Base-by-base conservation (phyloP, 2,888 invertebrate genomes). In the Eudasyphora cyanicolor region DNA sequence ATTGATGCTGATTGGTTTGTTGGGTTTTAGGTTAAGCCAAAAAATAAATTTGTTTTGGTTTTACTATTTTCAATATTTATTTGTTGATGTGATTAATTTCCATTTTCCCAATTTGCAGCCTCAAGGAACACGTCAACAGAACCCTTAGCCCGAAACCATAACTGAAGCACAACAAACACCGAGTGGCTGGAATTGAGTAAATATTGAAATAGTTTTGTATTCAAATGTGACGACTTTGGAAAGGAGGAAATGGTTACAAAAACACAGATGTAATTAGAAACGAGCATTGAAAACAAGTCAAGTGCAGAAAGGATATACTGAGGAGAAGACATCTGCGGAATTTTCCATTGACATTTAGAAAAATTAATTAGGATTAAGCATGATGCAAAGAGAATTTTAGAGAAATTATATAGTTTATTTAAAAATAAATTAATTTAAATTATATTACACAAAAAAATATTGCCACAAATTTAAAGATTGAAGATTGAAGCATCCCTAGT, bases 41-140 rank as follows among this genome's bases (percentile, higher is more conserved):
- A 81, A 79, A 69, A 76, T 79, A 81, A 84, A 84, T 84, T 74
- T 81, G 73, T 84, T 81, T 84, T 78, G 42, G 78, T 14, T 67
- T 42, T 42, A 29, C 57, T 21, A 70, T 81, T 81, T 49, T 10
- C 19, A 76, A 76, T 79, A 76, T 70, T 79, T 71, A 38, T n/a
- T 74, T 76, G 73, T 73, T 35, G 73, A 79, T 76, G 38, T 80
- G 80, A 57, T 75, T 78, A 84, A 76, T 80, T 84, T 74, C 24
- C 70, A 54, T 64, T 76, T 74, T 54, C 12, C 75, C 12, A 73
- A 82, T 79, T 82, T 73, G 79, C 82, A 84, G 78, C 60, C n/a
- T 76, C 74, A 76, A 17, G 60, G 42, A 67, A 27, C 49, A 57
- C n/a, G n/a, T n/a, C n/a, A n/a, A n/a, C 24, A 10, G 19, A 76